phyloP scores from a whole-genome alignment of 1,140 invertebrate species.

The Papilio xuthus region DNA sequence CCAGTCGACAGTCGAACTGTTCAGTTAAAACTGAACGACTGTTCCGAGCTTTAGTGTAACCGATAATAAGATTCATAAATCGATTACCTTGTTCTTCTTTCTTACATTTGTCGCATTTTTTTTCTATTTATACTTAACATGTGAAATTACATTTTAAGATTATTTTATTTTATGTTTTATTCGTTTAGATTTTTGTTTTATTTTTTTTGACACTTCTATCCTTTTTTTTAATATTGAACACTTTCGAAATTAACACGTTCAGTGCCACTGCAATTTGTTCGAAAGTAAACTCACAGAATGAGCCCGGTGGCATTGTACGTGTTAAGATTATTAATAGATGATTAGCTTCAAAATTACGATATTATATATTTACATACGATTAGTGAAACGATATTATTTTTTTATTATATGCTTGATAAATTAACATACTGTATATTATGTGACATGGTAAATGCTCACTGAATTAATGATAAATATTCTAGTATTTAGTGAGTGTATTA shows the following conservation, averaged over 20 bases:
- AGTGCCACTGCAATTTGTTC: background rate
- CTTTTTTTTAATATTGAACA: background rate
- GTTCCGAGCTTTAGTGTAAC: background rate
- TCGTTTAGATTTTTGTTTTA: background rate
- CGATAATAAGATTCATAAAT: background rate
- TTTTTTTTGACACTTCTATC: background rate
- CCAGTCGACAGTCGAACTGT: too few relatives aligned
- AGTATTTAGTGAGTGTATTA: conserved; percentile 2
- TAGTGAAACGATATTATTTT: background rate
- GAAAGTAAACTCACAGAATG: background rate
- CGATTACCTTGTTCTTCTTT: background rate
- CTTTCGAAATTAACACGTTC: background rate
- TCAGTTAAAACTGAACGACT: too few relatives aligned
- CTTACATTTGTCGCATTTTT: background rate
- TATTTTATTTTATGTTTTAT: background rate
- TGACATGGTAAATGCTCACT: conserved; percentile 18
- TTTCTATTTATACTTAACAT: background rate
- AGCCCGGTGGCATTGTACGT: background rate
- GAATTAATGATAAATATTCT: background rate
- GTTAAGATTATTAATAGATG: too few relatives aligned
- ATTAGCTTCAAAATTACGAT: background rate
- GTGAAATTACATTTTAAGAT: background rate
- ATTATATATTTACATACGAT: background rate
- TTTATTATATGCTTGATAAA: background rate
- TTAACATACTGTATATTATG: background rate